Evolutionary conservation across 1,140 invertebrate genomes (phyloP), one percentile per base, ranked within the genome.

Genomic region (Meloidogyne exigua): DNA sequence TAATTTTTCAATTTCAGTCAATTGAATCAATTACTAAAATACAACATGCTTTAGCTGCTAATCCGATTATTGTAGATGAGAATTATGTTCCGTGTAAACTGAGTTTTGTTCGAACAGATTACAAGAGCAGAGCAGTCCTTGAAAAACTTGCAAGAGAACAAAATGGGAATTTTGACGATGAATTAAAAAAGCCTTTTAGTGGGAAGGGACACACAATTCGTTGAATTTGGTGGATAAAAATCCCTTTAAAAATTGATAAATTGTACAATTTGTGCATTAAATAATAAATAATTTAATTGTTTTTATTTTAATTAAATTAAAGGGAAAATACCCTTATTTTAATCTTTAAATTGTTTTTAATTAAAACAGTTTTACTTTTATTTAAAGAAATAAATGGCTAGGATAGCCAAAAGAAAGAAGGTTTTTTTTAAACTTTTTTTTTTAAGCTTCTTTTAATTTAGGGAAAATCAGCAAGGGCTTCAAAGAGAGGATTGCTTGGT

Each of bases 31-130:
- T 15, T n/a, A 57, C 18, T n/a, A 18, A 57, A n/a, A 57, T 57
- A 9, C 49, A 57, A 57, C 5, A 57, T 57, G 49, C 21, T 57
- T 57, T 42, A 12, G n/a, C 57, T 32, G 23, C 75, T 10, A 57
- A 26, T 23, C 49, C 80, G 18, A 62, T 84, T 36, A 69, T 77
- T 42, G 65, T 72, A 9, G 77, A 77, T 23, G 76, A 79, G 49
- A 67, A 73, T 63, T 83, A 81, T 76, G 44, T 36, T 62, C 78
- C 84, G 49, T 83, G 84, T 15, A 65, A 76, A 44, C 23, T 87
- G 66, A 69, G n/a, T 13, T 86, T 86, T 76, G 63, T 85, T 18
- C 82, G 85, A 13, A 82, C 80, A 68, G 77, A 83, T 62, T 86
- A 87, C 78, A 86, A 83, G 68, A 80, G 76, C 39, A 79, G 80